phyloP scores from a whole-genome alignment of 2,113 vertebrate species.

The Mesitornis unicolor region DNA sequence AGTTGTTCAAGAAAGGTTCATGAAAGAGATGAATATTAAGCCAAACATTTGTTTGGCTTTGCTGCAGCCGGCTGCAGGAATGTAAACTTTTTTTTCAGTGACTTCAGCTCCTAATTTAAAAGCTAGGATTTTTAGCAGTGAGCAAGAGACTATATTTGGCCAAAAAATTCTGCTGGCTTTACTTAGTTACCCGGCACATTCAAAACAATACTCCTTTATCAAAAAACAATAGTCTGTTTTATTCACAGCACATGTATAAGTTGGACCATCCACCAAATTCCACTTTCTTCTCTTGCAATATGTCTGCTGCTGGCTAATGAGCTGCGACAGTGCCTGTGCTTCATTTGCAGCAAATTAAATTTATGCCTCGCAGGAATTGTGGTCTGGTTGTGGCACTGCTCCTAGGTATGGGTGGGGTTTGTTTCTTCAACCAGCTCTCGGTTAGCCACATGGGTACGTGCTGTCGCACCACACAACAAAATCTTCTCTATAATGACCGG shows the following conservation, averaged over 20 bases:
- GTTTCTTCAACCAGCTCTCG: slow-evolving; percentile 72
- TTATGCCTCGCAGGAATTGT: slow-evolving; percentile 74
- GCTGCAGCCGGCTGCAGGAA: slow-evolving; percentile 71
- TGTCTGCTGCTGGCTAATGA: slow-evolving; percentile 73
- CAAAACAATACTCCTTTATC: slow-evolving; percentile 80
- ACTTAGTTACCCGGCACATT: slow-evolving; percentile 72
- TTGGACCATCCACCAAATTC: slow-evolving; percentile 72
- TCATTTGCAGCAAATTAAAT: slow-evolving; percentile 78
- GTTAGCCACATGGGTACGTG: slow-evolving; percentile 78
- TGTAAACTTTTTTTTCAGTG: slow-evolving; percentile 77
- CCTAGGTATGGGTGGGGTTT: slow-evolving; percentile 77
- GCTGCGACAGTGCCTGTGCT: slow-evolving; percentile 69
- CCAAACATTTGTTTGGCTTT: slow-evolving; percentile 78
- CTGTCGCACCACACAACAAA: slow-evolving; percentile 76
- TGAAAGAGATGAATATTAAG: slow-evolving; percentile 72
- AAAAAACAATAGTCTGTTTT: slow-evolving; percentile 80
- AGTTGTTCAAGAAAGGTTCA: slow-evolving; percentile 62
- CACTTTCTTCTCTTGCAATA: slow-evolving; percentile 70
- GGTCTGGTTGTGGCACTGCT: slow-evolving; percentile 71
- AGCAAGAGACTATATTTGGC: slow-evolving; percentile 83
- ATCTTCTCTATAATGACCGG: slow-evolving; percentile 73
- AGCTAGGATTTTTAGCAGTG: slow-evolving; percentile 74
- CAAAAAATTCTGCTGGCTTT: slow-evolving; percentile 78
- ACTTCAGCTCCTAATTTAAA: slow-evolving; percentile 80
- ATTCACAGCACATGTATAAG: slow-evolving; percentile 76